Base-by-base conservation (phyloP, 2,797 vertebrate genomes). In the Manis pentadactyla region DNA sequence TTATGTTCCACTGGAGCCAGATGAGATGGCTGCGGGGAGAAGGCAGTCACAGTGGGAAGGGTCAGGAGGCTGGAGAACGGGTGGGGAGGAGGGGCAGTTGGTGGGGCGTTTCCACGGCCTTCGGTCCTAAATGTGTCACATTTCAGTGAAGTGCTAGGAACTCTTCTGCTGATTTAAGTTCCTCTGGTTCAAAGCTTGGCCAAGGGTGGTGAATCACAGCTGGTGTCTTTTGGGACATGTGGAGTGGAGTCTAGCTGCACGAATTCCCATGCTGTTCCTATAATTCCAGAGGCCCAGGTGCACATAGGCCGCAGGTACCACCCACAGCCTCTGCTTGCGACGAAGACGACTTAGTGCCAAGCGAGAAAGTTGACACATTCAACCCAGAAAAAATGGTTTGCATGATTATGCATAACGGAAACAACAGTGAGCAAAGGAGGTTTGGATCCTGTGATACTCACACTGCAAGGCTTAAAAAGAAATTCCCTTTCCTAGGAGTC, bases 221-320 rank as follows among this genome's bases (percentile, higher is more conserved):
- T 11, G 0, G 1, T 34, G 31, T n/a, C 18, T 10, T 39, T 4
- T 6, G 68, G 68, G 11, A 39, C 37, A 0, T 39, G 68, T 6
- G 2, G 37, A 37, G 14, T 14, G 37, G 21, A 69, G 23, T 2
- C 21, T 37, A 63, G 57, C 57, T 4, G 10, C 57, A 59, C 57
- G 27, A 4, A 8, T 4, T 59, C 57, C 57, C 57, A 46, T 12
- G 46, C 46, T 46, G 46, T 46, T 46, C 10, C 46, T 46, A 11
- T 46, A 46, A 46, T 46, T 11, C 46, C 46, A 10, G 46, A 46
- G 46, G 46, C 46, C 46, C 46, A 46, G 46, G 11, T 46, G 37
- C 37, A 39, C 5, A 39, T 4, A 39, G 37, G 37, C 37, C 37
- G 37, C 46, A 46, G 46, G 11, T 46, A 0, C 19, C 31, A 12